Base-by-base conservation (phyloP, 2,797 vertebrate genomes). In the Heliangelus exortis region DNA sequence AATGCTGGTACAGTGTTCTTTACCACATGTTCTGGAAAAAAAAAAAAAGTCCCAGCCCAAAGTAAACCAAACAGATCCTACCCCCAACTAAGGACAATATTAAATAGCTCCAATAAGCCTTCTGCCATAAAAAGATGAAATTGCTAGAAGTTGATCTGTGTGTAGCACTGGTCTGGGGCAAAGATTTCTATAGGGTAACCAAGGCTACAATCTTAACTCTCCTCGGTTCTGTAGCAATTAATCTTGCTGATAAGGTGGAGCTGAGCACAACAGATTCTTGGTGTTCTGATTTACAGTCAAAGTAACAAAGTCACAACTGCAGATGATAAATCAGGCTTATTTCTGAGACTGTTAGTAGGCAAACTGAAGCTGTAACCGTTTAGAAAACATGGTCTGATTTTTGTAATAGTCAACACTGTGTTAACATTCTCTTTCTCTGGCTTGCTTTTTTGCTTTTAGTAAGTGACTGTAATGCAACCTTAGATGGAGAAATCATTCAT, bases 391-490 rank as follows among this genome's bases (percentile, higher is more conserved):
- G 48, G 7, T 33, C 51, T 74, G 47, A 5, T 71, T 47, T 74
- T 61, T 53, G 4, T 61, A 36, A 34, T 5, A 39, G 7, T 25
- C 11, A 8, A 50, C 15, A 5, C 53, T 41, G 23, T 61, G 20
- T 75, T 68, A 61, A 63, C 17, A 19, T 33, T 21, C 48, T 13
- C 7, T 61, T 87, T 47, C n/a, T 5, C 33, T 72, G 72, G 33
- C 6, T 72, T 48, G 18, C 48, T 94, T 48, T 15, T 48, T 94
- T 53, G 14, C 68, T 93, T 97, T 84, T 81, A 98, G 98, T 97
- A 36, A 95, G 36, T 0, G 36, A 88, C 31, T 99, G 98, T 96
- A 98, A 98, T 8, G 5, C 97, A n/a, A 98, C 92, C 17, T 58
- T 31, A 21, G 1, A 29, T 15, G 47, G 51, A 23, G 48, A 74